phyloP scores from a whole-genome alignment of 2,113 vertebrate genomes.

The Oreotragus oreotragus region DNA sequence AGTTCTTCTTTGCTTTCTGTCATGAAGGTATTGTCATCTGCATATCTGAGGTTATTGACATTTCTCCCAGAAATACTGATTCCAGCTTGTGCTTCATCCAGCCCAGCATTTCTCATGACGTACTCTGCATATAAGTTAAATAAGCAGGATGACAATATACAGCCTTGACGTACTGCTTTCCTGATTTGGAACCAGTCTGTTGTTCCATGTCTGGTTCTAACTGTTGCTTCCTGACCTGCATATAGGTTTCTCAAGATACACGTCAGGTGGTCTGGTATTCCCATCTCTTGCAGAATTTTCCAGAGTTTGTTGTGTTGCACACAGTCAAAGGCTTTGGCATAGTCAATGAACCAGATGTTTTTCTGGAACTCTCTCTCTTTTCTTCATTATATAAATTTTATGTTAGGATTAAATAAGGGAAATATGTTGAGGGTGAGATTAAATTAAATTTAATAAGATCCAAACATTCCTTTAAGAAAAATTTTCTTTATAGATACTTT shows the following conservation, averaged over 20 bases:
- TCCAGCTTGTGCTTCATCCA: not conserved
- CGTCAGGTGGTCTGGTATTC: not conserved
- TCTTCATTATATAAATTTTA: not conserved
- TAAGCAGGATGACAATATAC: not conserved
- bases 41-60: not conserved
- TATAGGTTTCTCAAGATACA: not conserved
- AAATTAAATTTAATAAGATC: not conserved
- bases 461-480: slow-evolving; percentile 25
- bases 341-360: not conserved
- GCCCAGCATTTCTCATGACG: not conserved
- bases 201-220: not conserved
- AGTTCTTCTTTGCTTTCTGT: not conserved
- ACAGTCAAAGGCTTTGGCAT: not conserved
- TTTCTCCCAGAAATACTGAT: not conserved
- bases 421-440: not conserved
- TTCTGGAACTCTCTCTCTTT: not conserved
- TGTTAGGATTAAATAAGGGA: not conserved
- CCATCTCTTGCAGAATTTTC: not conserved
- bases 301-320: not conserved
- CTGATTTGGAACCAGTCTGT: not conserved
- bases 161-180: not conserved
- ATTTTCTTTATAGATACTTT: not conserved
- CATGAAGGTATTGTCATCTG: not conserved
- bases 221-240: not conserved
- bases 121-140: not conserved